Base-by-base conservation (phyloP, 1,140 invertebrate genomes). In the Brachystomella parvula region DNA sequence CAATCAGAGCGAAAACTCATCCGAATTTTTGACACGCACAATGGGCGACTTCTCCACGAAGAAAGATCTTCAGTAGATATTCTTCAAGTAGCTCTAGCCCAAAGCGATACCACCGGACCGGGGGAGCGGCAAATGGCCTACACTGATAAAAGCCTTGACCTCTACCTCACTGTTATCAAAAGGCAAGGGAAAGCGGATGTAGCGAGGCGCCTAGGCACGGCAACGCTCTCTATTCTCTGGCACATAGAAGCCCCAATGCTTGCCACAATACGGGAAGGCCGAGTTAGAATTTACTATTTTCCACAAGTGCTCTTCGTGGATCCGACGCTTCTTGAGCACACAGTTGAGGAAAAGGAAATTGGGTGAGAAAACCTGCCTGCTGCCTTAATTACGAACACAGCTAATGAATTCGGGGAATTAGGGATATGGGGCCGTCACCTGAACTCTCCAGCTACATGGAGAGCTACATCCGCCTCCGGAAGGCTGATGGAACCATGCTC, bases 271-370 rank as follows among this genome's bases (percentile, higher is more conserved):
- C 83, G 91, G 69, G 91, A 95, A 72, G 82, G 86, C 0, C 87
- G 84, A 71, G 79, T 95, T 26, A 85, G 86, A 26, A 84, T 95
- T n/a, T 95, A 90, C 87, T 86, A 89, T 69, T 92, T 88, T 76
- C 93, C 93, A 0, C 83, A 82, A 39, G 84, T 87, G 28, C 81
- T 86, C 0, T 88, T 83, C 72, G 82, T 87, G 29, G 92, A 96
- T 79, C 82, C 84, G 53, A 85, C 87, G 65, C 79, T 94, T 3
- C 78, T 88, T 24, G 76, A 81, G 32, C 82, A 79, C 73, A 87
- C 87, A 0, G 77, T 84, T 31, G 80, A 85, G 49, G 83, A 86
- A 32, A 85, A 83, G 73, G 85, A 88, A 75, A 80, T 82, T 32
- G 83, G 81, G 85, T 86, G 70, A 64, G 71, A 63, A 61, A 28